Evolutionary conservation across 92 coral and sea anemone species (phyloP), one percentile per base, ranked within the genome.

Genomic region (Ricordea florida): DNA sequence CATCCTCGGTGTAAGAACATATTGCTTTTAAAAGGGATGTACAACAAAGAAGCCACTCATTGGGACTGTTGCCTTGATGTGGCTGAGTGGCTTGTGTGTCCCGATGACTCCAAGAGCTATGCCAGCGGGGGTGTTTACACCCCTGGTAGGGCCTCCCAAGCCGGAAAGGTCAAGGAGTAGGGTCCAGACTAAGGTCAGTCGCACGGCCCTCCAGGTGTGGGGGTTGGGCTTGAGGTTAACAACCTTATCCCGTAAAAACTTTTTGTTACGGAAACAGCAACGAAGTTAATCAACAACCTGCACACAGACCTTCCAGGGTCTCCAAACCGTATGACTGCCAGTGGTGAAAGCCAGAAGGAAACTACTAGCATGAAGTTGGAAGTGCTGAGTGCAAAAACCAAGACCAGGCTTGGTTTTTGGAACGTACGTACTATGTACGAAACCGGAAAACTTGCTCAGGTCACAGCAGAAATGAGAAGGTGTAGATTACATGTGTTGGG

Each of bases 141-240:
- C 53, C 68, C 60, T 78, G 84, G 84, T 11, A 53, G 77, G 84
- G 77, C 41, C 84, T 49, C 76, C 60, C 84, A 66, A 2, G 76
- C 77, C 49, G 50, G 72, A 52, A 51, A 55, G 77, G 76, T 78
- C 76, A 47, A 78, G 5, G 77, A 40, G 38, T n/a, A 78, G 84
- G 48, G 68, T 40, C 55, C 82, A 63, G 75, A 62, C 64, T 13
- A 62, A 66, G 18, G 53, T 29, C n/a, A n/a, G n/a, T n/a, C n/a
- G n/a, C n/a, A n/a, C n/a, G n/a, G n/a, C 22, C 65, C 63, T 69
- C 77, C 50, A 23, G 51, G 62, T 55, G n/a, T 69, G 63, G 77
- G 25, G 50, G 31, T 69, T 47, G 38, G 74, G 60, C 74, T 11
- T 3, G 11, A 28, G 52, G 48, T 24, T 69, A 36, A 69, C 58